Percentiles rank a stretch among this genome's conserved stretches.
Conservation (phyloP, 2,888 invertebrate genomes). For the Fragum sueziense region DNA sequence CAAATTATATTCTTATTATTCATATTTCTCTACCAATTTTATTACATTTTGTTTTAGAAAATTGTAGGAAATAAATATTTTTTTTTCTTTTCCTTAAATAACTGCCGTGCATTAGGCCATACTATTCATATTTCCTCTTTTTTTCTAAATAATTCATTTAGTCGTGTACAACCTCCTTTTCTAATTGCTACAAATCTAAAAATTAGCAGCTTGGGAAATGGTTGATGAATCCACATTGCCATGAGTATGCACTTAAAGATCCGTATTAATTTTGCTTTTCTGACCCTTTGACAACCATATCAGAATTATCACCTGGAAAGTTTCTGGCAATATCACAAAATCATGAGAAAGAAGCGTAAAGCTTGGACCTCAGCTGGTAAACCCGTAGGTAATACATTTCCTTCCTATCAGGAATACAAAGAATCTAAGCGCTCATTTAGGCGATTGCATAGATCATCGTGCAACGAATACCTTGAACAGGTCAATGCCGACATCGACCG, state of each 20-base stretch:
- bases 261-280: background rate
- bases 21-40: no score
- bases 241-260: background rate
- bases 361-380: background rate
- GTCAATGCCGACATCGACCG: conserved; percentile 3
- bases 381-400: background rate
- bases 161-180: no score
- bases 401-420: background rate
- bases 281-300: background rate
- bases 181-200: no score
- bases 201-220: no score
- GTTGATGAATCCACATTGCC: no score
- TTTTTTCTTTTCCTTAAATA: conserved; percentile 12
- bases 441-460: background rate
- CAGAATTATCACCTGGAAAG: background rate
- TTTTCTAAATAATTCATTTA: no score
- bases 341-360: conserved; percentile 4
- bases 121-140: background rate
- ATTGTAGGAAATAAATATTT: no score
- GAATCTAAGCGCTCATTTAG: background rate
- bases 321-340: background rate
- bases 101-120: background rate
- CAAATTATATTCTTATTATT: no score
- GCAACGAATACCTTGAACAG: background rate
- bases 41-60: no score